Evolutionary conservation across 2,113 vertebrate genomes (phyloP).

Genomic region (Ammodytes dubius): DNA sequence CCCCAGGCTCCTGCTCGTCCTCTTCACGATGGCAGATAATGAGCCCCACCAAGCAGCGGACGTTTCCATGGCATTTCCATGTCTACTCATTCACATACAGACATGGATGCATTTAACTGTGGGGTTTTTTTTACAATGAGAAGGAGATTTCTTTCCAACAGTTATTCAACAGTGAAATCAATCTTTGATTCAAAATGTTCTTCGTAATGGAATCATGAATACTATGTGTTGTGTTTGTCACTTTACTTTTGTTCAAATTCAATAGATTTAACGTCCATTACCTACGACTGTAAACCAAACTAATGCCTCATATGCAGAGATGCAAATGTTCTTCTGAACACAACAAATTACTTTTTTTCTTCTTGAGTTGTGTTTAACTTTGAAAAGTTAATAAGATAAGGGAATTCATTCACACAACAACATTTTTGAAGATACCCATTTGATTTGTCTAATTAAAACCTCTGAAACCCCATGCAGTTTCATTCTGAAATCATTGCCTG

Average conservation of each 20-base stretch:
- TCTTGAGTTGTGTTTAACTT: background rate
- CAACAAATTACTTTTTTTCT: background rate
- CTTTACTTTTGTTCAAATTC: too few relatives aligned
- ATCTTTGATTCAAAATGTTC: background rate
- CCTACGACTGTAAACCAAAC: background rate
- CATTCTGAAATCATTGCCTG: background rate
- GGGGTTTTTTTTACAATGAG: background rate
- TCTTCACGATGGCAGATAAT: constrained; percentile 17
- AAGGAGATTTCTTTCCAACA: background rate
- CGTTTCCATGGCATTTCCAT: constrained; percentile 51
- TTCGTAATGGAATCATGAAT: background rate
- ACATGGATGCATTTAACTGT: background rate
- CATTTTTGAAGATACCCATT: background rate
- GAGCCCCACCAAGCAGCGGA: constrained; percentile 12
- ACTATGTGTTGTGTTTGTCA: background rate
- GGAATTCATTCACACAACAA: background rate
- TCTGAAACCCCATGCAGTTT: background rate
- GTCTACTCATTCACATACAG: constrained; percentile 1
- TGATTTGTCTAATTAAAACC: background rate
- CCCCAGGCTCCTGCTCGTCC: constrained; percentile 1
- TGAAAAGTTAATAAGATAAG: too few relatives aligned
- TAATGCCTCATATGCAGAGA: background rate
- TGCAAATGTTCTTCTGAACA: background rate
- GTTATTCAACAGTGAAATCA: background rate
- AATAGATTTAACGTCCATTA: background rate